Percentiles rank a stretch among this genome's conserved stretches.
These are phyloP conservation scores for Hyperopisus bebe DNA, from an alignment of 2,113 vertebrate species.

Conservation along the genomic window DNA sequence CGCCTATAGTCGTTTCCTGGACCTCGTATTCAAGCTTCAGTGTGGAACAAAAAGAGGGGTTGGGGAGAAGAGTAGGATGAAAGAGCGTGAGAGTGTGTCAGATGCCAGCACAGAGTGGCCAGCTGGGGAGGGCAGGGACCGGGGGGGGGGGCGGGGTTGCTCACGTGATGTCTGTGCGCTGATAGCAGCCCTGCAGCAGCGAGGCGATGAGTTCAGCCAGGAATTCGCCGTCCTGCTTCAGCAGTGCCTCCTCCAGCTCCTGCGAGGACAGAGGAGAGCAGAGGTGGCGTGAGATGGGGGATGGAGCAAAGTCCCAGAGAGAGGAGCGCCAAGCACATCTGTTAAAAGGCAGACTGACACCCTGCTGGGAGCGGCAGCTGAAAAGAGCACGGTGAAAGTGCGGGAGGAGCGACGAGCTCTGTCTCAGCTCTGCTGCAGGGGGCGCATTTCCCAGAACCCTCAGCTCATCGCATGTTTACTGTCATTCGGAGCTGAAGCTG, in stretches of 20 bases:
- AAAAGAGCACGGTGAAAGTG: background rate
- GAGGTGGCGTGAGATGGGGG: background rate
- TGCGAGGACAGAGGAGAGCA: conserved; percentile 37
- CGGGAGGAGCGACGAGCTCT: background rate
- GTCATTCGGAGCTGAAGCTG: background rate
- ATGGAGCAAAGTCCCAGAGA: background rate
- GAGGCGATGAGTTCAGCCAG: conserved; percentile 86
- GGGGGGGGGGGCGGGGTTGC: conserved; percentile 44
- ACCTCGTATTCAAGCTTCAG: background rate
- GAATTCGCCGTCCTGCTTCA: conserved; percentile 82
- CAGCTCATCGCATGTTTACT: background rate
- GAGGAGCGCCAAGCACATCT: background rate
- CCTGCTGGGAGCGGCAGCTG: background rate
- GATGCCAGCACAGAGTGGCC: background rate
- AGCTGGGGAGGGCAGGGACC: background rate
- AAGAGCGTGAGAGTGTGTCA: background rate
- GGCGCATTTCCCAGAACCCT: background rate
- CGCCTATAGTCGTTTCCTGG: background rate
- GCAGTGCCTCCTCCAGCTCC: conserved; percentile 92
- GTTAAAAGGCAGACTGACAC: background rate
- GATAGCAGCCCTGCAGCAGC: conserved; percentile 94
- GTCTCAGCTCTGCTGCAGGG: background rate
- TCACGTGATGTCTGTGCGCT: conserved; percentile 95
- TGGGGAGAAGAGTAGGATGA: background rate
- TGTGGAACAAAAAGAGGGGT: background rate